Percentiles rank a stretch among this genome's conserved stretches.
phyloP scores from a whole-genome alignment of 2,797 vertebrate species.

The Hoplostethus mediterraneus region DNA sequence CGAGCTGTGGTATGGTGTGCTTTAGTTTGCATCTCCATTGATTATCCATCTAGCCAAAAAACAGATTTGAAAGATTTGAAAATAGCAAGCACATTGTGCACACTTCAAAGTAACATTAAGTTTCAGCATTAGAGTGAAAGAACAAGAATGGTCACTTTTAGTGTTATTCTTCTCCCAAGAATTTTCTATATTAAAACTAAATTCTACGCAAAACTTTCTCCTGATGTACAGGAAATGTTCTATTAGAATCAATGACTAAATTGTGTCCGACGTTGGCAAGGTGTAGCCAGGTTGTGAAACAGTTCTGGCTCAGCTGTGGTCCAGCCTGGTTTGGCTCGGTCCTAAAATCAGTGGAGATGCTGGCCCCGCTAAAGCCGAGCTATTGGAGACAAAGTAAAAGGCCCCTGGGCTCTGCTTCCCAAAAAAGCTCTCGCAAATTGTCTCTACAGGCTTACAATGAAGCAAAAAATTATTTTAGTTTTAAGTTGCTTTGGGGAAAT shows the following conservation, averaged over 20 bases:
- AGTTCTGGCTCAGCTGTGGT: conserved; percentile 7
- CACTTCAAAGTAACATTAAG: not conserved
- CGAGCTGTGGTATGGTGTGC: conserved; percentile 22
- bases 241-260: not conserved
- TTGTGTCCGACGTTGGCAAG: not conserved
- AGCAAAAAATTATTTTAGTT: conserved; percentile 53
- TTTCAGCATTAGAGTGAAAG: not conserved
- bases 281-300: conserved; percentile 15
- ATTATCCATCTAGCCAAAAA: conserved; percentile 41
- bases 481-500: conserved; percentile 31
- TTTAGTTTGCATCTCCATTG: conserved; percentile 33
- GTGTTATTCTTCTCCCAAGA: not conserved
- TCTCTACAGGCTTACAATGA: conserved; percentile 28
- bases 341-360: conserved; percentile 49
- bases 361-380: conserved; percentile 38
- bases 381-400: conserved; percentile 60
- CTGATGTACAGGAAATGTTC: not conserved
- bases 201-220: not conserved
- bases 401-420: conserved; percentile 11
- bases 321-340: conserved; percentile 13
- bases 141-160: not conserved
- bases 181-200: not conserved
- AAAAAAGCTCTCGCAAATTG: conserved; percentile 18
- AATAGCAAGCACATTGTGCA: not conserved
- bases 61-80: conserved; percentile 5